Conservation (phyloP, 1,140 invertebrate species). For the Drosophila tsacasi region DNA sequence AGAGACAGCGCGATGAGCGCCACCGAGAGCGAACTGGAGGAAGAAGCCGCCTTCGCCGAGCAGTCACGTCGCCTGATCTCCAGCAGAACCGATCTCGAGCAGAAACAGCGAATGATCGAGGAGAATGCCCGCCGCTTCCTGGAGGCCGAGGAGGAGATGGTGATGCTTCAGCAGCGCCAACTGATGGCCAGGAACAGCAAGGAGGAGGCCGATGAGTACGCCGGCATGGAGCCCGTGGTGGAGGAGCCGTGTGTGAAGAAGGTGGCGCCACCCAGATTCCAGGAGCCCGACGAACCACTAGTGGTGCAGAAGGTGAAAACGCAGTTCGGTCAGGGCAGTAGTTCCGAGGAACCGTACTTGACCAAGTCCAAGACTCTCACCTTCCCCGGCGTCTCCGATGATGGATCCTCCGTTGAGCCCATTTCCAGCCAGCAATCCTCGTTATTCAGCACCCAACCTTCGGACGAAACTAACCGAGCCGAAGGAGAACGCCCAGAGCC, state of each 20-base stretch:
- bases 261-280: constrained; percentile 55
- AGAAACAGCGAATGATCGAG: constrained; percentile 73
- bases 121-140: constrained; percentile 77
- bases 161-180: constrained; percentile 67
- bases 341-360: constrained; percentile 47
- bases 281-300: constrained; percentile 48
- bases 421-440: constrained; percentile 75
- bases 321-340: constrained; percentile 68
- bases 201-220: constrained; percentile 53
- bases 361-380: constrained; percentile 60
- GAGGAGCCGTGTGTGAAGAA: constrained; percentile 73
- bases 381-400: constrained; percentile 77
- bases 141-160: constrained; percentile 83
- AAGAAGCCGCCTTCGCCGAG: constrained; percentile 57
- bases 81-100: constrained; percentile 44
- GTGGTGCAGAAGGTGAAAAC: constrained; percentile 76
- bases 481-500: constrained; percentile 74
- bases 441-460: constrained; percentile 74
- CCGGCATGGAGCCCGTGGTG: constrained; percentile 61
- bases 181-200: constrained; percentile 40
- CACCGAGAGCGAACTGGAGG: constrained; percentile 71
- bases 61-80: constrained; percentile 53
- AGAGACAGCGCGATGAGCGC: constrained; percentile 63
- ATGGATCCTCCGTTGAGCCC: constrained; percentile 77
- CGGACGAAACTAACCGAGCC: constrained; percentile 44